Evolutionary conservation across 2,797 vertebrate genomes (phyloP), one percentile per base, ranked within the genome.

Genomic region (Crenichthys baileyi): DNA sequence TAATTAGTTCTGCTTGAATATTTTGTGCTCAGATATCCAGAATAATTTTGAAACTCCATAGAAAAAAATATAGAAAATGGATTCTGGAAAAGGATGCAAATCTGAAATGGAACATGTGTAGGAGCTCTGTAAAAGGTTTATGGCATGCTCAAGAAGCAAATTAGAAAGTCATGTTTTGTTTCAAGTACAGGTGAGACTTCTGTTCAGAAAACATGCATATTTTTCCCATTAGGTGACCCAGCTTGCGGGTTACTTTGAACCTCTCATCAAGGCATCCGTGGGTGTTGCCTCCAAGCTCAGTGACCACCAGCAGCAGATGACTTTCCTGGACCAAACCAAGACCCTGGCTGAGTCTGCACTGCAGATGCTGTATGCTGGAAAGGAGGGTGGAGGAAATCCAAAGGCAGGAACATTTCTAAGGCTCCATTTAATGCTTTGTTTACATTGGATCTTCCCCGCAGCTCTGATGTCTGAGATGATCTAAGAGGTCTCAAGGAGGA

Each of bases 301-400:
- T 29, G 97, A 97, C 88, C 98, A 99, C 93, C 98, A 99, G 94
- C 98, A 99, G 60, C 98, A 99, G 94, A 99, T 99, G 97, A 99
- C 97, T 0, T 96, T 99, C 85, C 81, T 99, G 90, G 98, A 99
- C 94, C 98, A 99, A 95, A 99, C 97, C 53, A 99, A 99, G 93
- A 99, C 98, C 0, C 91, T 99, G 15, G 97, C 98, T 0, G 98
- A 99, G 84, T 99, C 98, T 1, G 96, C 98, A 20, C 91, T 99
- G 75, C 98, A 99, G 95, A 99, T 99, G 97, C 92, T 99, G 3
- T 99, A 99, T 0, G 98, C 98, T 1, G 98, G 98, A 90, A 99
- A 99, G 89, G 98, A 99, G 90, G 98, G 98, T 0, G 98, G 98
- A 36, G 98, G 98, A 79, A 99, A 99, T 91, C 98, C 97, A 50